phyloP scores from a whole-genome alignment of 2,797 vertebrate genomes.

The Dermochelys coriacea region DNA sequence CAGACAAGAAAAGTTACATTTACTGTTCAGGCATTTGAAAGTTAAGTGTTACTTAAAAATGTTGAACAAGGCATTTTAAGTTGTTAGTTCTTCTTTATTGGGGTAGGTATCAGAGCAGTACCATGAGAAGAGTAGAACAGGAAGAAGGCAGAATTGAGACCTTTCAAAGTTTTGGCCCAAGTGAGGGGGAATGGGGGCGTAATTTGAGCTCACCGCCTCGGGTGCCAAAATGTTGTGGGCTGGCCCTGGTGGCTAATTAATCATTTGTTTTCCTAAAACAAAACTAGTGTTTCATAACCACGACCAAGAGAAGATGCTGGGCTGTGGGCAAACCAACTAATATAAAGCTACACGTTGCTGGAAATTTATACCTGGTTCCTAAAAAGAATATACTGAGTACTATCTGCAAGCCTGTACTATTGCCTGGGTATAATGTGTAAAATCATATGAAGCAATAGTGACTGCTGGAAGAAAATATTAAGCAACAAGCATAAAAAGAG shows the following conservation, averaged over 20 bases:
- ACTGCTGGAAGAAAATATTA: not conserved
- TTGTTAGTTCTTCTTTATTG: too few species aligned
- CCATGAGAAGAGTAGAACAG: too few species aligned
- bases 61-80: too few species aligned
- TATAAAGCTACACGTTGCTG: accelerated
- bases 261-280: not conserved
- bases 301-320: not conserved
- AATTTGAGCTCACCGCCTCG: too few species aligned
- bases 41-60: too few species aligned
- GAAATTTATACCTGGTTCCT: not conserved
- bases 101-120: too few species aligned
- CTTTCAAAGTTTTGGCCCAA: too few species aligned
- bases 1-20: too few species aligned
- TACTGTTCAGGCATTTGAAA: too few species aligned
- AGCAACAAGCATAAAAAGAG: not conserved
- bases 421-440: not conserved
- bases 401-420: not conserved
- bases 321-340: not conserved
- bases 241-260: not conserved
- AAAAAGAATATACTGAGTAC: not conserved
- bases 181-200: too few species aligned
- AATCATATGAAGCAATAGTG: not conserved
- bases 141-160: too few species aligned
- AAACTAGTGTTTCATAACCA: not conserved
- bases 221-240: too few species aligned